Evolutionary conservation across 2,797 vertebrate genomes (phyloP), one percentile per base, ranked within the genome.

Genomic region (Bryconaethiops microstoma): DNA sequence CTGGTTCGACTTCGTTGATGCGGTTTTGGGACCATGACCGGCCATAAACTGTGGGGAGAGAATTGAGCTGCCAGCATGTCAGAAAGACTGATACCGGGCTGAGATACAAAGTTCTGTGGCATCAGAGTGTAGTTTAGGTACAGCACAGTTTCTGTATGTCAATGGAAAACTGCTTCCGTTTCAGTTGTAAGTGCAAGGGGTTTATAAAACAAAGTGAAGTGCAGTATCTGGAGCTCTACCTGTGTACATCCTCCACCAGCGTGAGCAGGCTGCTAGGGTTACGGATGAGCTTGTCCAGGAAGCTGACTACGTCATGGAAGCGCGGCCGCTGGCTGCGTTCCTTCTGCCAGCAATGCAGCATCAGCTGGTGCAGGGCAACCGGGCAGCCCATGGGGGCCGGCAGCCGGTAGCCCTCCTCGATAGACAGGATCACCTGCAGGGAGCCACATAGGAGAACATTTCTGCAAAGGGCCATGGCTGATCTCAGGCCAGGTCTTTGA

Each of bases 261-360:
- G 94, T 95, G 69, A 98, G 96, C 88, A 99, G 96, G 90, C 95
- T 95, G 85, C 96, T 96, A 23, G 97, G 97, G 82, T 97, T 98
- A 85, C 97, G 95, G 81, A 98, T 98, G 88, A 99, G 93, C 92
- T 98, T 98, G 91, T 99, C 98, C 75, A 99, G 93, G 91, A 98
- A 99, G 84, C 91, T 93, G 81, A 98, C 95, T 60, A 98, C 94
- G 57, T 98, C 96, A 2, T 90, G 95, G 89, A 99, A 99, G 88
- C 92, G 94, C 9, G 97, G 98, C 14, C 97, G 95, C 90, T 96
- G 96, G 86, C 92, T 94, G 75, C 95, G 94, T 87, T 99, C 97
- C 89, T 98, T 99, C 91, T 99, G 97, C 98, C 98, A 99, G 92
- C 97, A 98, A 88, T 97, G 97, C 84, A 99, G 94, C 98, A 99